These are phyloP conservation scores for Helostoma temminkii DNA, from an alignment of 2,797 vertebrate species.

Conservation along the genomic window DNA sequence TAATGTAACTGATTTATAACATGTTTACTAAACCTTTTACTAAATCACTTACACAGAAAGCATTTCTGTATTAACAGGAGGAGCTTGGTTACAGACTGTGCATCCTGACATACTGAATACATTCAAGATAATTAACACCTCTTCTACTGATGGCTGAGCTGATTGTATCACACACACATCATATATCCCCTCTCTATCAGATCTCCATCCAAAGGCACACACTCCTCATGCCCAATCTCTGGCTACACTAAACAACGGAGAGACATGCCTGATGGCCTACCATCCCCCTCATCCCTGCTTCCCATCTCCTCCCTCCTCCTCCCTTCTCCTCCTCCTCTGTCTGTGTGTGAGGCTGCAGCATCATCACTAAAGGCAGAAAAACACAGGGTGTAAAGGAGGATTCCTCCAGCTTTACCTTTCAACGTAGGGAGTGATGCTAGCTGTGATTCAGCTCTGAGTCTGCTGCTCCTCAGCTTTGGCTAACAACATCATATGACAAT, in stretches of 20 bases:
- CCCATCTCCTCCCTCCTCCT: slow-evolving; percentile 29
- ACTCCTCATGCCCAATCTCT: slow-evolving; percentile 22
- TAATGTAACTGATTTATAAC: too few relatives aligned
- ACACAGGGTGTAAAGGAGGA: slow-evolving; percentile 49
- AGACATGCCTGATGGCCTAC: slow-evolving; percentile 67
- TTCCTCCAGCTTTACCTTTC: slow-evolving; percentile 81
- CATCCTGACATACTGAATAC: too few relatives aligned
- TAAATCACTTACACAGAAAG: too few relatives aligned
- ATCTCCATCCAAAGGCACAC: slow-evolving; percentile 15
- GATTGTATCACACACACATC: slow-evolving; percentile 4
- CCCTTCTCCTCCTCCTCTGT: slow-evolving; percentile 26
- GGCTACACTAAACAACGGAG: slow-evolving; percentile 42
- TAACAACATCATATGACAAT: slow-evolving; percentile 84
- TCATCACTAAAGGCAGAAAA: slow-evolving; percentile 42
- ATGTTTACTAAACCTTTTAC: too few relatives aligned
- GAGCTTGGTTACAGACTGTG: too few relatives aligned
- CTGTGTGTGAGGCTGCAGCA: slow-evolving; percentile 40
- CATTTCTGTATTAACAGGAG: too few relatives aligned
- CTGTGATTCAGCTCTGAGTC: slow-evolving; percentile 77
- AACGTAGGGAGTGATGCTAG: slow-evolving; percentile 66
- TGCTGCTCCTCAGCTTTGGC: slow-evolving; percentile 74
- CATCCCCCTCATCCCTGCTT: slow-evolving; percentile 64
- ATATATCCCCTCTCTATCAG: slow-evolving; percentile 2
- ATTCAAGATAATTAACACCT: too few relatives aligned
- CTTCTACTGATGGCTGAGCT: slow-evolving; percentile 12